A percentile compares a stretch with the other conserved stretches of the same genome.
Conservation (phyloP, 1,140 invertebrate genomes). For the Megalopta genalis region DNA sequence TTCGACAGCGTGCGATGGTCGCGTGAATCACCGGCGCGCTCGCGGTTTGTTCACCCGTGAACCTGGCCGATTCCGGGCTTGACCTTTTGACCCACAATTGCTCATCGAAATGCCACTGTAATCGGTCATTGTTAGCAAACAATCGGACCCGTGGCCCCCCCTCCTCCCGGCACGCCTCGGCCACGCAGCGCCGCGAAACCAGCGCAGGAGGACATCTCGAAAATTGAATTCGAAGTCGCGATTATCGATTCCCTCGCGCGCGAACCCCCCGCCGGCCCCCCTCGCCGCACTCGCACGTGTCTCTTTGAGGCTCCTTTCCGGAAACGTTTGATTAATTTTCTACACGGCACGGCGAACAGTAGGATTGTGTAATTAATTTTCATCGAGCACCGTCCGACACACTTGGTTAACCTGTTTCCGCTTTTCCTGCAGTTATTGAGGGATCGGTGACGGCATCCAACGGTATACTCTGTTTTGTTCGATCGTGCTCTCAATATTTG, state of each 20-base stretch:
- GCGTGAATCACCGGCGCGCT: neutral
- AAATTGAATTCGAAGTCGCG: slow-evolving; percentile 54
- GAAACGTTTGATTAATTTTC: neutral
- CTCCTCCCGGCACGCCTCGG: neutral
- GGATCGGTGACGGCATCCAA: neutral
- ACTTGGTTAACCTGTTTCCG: slow-evolving; percentile 4
- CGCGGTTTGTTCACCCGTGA: too few relatives aligned
- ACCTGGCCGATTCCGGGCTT: neutral
- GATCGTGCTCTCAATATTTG: too few relatives aligned
- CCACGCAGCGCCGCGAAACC: too few relatives aligned
- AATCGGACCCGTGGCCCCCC: neutral
- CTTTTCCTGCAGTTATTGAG: neutral
- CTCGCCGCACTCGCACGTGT: neutral
- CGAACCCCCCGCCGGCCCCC: too few relatives aligned
- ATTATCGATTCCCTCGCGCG: slow-evolving; percentile 50
- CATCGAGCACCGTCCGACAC: neutral
- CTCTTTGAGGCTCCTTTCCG: neutral
- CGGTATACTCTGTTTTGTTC: too few relatives aligned
- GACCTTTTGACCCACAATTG: slow-evolving; percentile 41
- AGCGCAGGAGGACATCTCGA: slow-evolving; percentile 24
- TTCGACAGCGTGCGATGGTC: neutral
- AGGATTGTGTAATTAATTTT: slow-evolving; percentile 9
- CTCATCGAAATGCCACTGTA: slow-evolving; percentile 39
- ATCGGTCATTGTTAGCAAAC: slow-evolving; percentile 51
- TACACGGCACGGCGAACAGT: neutral